Evolutionary conservation across 64 coral and sea anemone species (phyloP).

Genomic region (Porites australiensis): DNA sequence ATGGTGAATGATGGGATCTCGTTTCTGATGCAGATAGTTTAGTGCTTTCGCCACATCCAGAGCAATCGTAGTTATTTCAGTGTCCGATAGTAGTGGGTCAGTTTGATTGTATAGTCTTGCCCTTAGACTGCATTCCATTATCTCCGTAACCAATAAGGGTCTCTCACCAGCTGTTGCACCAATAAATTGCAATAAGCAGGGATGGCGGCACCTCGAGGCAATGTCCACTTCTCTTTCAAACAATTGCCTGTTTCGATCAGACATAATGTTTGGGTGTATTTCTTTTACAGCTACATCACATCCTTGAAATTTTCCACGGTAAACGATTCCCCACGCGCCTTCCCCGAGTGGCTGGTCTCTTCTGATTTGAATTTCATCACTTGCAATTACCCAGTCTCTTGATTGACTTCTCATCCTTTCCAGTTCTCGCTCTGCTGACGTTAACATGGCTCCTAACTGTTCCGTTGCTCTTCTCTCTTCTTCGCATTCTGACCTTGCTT

Average conservation of each 20-base stretch:
- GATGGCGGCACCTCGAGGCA: slow-evolving; percentile 56
- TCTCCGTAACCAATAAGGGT: slow-evolving; percentile 45
- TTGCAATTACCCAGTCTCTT: not conserved
- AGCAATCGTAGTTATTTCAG: slow-evolving; percentile 35
- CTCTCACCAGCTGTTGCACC: slow-evolving; percentile 50
- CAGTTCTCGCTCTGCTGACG: too few species aligned
- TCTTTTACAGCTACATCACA: slow-evolving; percentile 22
- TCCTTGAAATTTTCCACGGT: not conserved
- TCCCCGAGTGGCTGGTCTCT: not conserved
- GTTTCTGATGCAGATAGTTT: slow-evolving; percentile 50
- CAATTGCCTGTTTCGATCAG: not conserved
- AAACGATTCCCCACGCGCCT: not conserved
- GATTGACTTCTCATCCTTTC: too few species aligned
- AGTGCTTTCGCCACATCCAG: slow-evolving; percentile 25
- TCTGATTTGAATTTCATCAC: not conserved
- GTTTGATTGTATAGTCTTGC: not conserved
- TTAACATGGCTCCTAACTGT: too few species aligned
- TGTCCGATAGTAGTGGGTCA: not conserved
- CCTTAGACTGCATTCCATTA: slow-evolving; percentile 61
- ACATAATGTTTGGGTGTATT: not conserved
- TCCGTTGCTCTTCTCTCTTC: too few species aligned
- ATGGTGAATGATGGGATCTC: slow-evolving; percentile 58
- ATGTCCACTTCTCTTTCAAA: slow-evolving; percentile 60
- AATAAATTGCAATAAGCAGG: slow-evolving; percentile 68
- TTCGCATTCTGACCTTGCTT: too few species aligned